phyloP scores from a whole-genome alignment of 1,140 invertebrate species.

The Armadillidium nasatum region DNA sequence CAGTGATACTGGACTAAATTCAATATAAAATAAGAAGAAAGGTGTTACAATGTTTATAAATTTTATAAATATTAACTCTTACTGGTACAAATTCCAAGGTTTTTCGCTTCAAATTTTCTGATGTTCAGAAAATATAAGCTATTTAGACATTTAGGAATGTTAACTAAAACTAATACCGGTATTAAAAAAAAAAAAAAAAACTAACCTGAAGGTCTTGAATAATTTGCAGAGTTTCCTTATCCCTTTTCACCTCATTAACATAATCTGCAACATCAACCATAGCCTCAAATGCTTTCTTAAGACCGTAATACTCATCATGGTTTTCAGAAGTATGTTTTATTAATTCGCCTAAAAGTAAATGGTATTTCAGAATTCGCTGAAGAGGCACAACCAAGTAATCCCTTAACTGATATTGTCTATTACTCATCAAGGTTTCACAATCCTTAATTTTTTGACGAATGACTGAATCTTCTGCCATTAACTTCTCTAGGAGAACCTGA shows the following conservation, averaged over 20 bases:
- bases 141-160: background rate
- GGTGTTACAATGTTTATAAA: constrained; percentile 43
- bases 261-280: constrained; percentile 96
- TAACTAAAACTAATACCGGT: no score
- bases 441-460: constrained; percentile 58
- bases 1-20: constrained; percentile 40
- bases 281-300: constrained; percentile 84
- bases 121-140: background rate
- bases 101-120: background rate
- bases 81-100: no score
- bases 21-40: background rate
- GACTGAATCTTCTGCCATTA: constrained; percentile 60
- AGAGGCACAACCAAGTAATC: constrained; percentile 95
- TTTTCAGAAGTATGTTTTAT: constrained; percentile 80
- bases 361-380: constrained; percentile 96
- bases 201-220: constrained; percentile 65
- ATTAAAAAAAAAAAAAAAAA: no score
- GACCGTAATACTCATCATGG: constrained; percentile 45
- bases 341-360: constrained; percentile 84
- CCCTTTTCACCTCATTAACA: constrained; percentile 97
- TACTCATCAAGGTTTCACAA: constrained; percentile 80
- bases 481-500: constrained; percentile 69
- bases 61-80: no score
- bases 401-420: constrained; percentile 87
- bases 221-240: constrained; percentile 85